Evolutionary conservation across 2,113 vertebrate genomes (phyloP).

Genomic region (Prionailurus viverrinus): DNA sequence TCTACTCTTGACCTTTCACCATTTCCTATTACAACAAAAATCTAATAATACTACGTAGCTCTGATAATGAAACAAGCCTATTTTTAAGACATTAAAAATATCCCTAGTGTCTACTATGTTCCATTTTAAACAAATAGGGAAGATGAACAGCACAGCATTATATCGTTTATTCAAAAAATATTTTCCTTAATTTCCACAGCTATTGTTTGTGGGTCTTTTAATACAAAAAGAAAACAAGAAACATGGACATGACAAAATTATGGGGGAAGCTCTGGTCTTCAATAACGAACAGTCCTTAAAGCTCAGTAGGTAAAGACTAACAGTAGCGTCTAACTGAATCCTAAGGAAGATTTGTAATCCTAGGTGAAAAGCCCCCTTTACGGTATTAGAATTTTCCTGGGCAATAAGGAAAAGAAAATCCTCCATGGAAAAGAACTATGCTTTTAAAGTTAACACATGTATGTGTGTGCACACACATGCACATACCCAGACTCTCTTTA

Average conservation of each 20-base stretch:
- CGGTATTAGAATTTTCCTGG: neutral
- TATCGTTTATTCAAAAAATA: slow-evolving; percentile 36
- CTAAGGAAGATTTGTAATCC: neutral
- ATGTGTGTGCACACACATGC: neutral
- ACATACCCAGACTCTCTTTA: neutral
- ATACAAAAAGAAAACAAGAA: neutral
- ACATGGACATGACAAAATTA: neutral
- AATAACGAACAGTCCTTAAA: neutral
- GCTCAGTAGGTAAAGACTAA: slow-evolving; percentile 23
- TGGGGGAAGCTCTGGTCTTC: neutral
- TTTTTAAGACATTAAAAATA: slow-evolving; percentile 54
- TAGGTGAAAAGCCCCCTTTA: neutral
- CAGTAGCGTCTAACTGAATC: neutral
- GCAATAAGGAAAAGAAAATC: neutral
- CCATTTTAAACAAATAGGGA: slow-evolving; percentile 13
- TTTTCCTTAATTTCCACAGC: slow-evolving; percentile 28
- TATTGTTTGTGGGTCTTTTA: neutral
- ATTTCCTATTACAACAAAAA: slow-evolving; percentile 8
- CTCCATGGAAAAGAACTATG: neutral
- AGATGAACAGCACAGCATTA: neutral
- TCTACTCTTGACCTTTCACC: neutral
- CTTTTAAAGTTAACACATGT: neutral
- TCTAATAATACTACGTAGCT: neutral
- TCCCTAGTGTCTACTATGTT: neutral
- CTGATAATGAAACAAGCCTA: slow-evolving; percentile 13